Base-by-base conservation (phyloP, 2,113 vertebrate genomes). In the Corythoichthys haematopterus region DNA sequence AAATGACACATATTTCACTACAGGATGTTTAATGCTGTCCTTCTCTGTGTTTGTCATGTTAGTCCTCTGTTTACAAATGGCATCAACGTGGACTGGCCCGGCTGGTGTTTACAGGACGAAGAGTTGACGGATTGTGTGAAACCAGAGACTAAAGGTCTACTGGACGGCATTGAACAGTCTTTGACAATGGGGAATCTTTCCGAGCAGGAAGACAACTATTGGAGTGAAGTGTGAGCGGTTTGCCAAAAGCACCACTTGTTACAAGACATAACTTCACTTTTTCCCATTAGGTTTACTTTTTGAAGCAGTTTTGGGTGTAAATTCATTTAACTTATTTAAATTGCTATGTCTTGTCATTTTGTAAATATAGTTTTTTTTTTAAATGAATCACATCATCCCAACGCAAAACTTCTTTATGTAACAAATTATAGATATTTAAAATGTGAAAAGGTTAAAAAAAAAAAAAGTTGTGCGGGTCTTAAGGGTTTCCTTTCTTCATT, bases 91-190 rank as follows among this genome's bases (percentile, higher is more conserved):
- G 90, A 93, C 79, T 92, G 90, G 90, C 16, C 79, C 0, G 90
- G 88, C 56, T 93, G 91, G 90, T 90, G 87, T 72, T 81, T 92
- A 12, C 89, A 91, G 37, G 88, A 90, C 6, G 76, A 86, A 2
- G 89, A 91, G 15, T 79, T 90, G 20, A 70, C 87, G 73, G 77
- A 81, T 67, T 64, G 72, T 46, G 28, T 89, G 61, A 50, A 20
- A 0, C 85, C 84, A 6, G 46, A 15, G 8, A 20, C 16, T 0
- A 72, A 78, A 51, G 78, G 78, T 4, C 38, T 77, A 1, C n/a
- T 81, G 50, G 81, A 88, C 46, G 75, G 61, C 55, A 66, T 85
- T 52, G 77, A 33, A 4, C 3, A 48, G 33, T 76, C 74, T 0
- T 63, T 85, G 68, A n/a, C 66, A 51, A 6, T 15, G 0, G 58